Percentiles rank a stretch among this genome's conserved stretches.
These are phyloP conservation scores for Cololabis saira DNA, from an alignment of 2,113 vertebrate genomes.

Conservation along the genomic window DNA sequence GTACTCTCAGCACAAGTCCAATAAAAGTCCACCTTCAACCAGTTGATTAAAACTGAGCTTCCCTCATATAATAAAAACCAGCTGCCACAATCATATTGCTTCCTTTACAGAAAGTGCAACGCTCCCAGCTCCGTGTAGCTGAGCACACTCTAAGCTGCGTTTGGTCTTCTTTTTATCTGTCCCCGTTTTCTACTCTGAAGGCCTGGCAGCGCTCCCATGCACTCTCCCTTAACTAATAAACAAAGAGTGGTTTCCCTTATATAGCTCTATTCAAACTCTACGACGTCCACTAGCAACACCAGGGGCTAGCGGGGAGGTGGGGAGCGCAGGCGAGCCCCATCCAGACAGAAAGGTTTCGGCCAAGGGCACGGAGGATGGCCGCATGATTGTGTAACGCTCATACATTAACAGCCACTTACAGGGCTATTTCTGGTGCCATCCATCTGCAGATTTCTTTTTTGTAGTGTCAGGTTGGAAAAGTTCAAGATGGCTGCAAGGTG, in stretches of 20 bases:
- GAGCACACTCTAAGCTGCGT: constrained; percentile 51
- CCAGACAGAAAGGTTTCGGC: constrained; percentile 50
- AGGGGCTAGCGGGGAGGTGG: constrained; percentile 34
- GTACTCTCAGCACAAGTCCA: neutral
- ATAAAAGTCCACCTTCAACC: constrained; percentile 70
- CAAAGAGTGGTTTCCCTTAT: constrained; percentile 80
- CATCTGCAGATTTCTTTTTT: constrained; percentile 35
- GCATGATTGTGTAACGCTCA: constrained; percentile 52
- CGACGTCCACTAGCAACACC: constrained; percentile 51
- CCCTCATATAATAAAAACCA: constrained; percentile 66
- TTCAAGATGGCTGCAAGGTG: constrained; percentile 14
- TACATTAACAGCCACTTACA: constrained; percentile 67
- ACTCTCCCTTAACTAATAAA: constrained; percentile 76
- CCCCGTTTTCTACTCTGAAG: constrained; percentile 51
- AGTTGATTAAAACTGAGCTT: constrained; percentile 63
- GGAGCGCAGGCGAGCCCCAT: constrained; percentile 18
- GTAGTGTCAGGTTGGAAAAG: constrained; percentile 30
- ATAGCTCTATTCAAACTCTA: constrained; percentile 68
- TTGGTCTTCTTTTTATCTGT: constrained; percentile 57
- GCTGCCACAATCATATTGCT: constrained; percentile 48
- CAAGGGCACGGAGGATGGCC: constrained; percentile 49
- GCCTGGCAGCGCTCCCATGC: constrained; percentile 69
- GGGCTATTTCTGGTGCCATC: constrained; percentile 54
- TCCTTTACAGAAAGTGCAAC: constrained; percentile 25
- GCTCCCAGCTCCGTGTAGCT: constrained; percentile 60